Percentiles rank a stretch among this genome's conserved stretches.
Evolutionary conservation across 2,888 invertebrate genomes (phyloP).

Genomic region (Catocala nupta): DNA sequence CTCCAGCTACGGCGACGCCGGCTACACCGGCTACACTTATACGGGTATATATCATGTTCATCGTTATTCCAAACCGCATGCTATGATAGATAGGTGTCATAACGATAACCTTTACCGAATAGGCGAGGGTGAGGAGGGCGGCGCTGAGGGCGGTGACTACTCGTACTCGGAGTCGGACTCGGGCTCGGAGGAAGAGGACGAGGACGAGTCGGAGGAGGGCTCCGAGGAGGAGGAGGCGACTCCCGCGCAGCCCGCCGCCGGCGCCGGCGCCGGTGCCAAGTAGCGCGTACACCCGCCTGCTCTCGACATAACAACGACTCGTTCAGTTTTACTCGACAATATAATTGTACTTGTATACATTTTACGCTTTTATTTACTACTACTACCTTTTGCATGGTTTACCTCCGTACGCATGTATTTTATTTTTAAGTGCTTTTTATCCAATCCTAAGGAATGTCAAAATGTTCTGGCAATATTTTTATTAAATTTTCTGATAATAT

Average conservation of each 20-base stretch:
- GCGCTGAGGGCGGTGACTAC: slow-evolving; percentile 78
- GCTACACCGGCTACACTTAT: slow-evolving; percentile 65
- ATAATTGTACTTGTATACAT: too few species aligned
- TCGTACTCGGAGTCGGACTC: slow-evolving; percentile 80
- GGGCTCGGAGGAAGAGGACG: slow-evolving; percentile 80
- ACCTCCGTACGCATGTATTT: too few species aligned
- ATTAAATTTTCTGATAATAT: too few species aligned
- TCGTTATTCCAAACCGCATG: too few species aligned
- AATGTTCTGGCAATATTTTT: too few species aligned
- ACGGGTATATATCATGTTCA: slow-evolving; percentile 37
- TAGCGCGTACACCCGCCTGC: slow-evolving; percentile 3
- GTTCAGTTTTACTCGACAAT: too few species aligned
- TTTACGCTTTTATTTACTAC: too few species aligned
- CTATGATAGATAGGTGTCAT: too few species aligned
- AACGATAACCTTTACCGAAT: slow-evolving; percentile 5
- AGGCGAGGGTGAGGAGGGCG: slow-evolving; percentile 82
- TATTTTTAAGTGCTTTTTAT: too few species aligned
- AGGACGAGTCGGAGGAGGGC: slow-evolving; percentile 61
- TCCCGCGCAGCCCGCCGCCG: neutral
- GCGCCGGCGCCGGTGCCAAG: slow-evolving; percentile 6
- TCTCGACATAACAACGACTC: too few species aligned
- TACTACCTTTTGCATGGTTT: too few species aligned
- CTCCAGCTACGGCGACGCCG: slow-evolving; percentile 68
- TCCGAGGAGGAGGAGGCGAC: slow-evolving; percentile 43
- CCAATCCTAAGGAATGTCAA: too few species aligned